Evolutionary conservation across 2,113 vertebrate genomes (phyloP).

Genomic region (Hyla sarda): DNA sequence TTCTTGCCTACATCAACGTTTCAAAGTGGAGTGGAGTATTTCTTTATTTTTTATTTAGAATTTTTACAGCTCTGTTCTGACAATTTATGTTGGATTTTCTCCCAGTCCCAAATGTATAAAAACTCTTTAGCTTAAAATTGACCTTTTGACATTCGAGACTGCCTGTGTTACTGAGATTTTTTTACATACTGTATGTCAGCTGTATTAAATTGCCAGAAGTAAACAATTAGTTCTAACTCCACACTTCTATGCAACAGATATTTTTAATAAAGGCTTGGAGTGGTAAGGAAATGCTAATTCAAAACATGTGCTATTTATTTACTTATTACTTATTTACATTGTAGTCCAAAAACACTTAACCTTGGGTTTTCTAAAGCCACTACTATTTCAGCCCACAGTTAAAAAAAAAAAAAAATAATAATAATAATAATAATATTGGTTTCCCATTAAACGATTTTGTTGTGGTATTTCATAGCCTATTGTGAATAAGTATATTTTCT

Average conservation of each 20-base stretch:
- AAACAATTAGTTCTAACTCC: slow-evolving; percentile 29
- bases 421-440: too few relatives aligned
- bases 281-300: neutral
- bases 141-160: slow-evolving; percentile 47
- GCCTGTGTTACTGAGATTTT: slow-evolving; percentile 22
- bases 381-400: neutral
- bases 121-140: slow-evolving; percentile 47
- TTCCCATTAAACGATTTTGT: neutral
- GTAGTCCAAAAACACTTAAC: neutral
- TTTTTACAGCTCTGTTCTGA: slow-evolving; percentile 51
- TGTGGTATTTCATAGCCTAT: neutral
- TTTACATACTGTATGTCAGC: slow-evolving; percentile 20
- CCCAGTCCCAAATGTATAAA: slow-evolving; percentile 44
- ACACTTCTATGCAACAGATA: slow-evolving; percentile 17
- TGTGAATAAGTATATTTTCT: neutral
- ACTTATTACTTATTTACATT: neutral
- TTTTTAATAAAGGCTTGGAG: neutral
- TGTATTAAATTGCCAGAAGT: slow-evolving; percentile 24
- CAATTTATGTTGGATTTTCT: slow-evolving; percentile 58
- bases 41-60: slow-evolving; percentile 31
- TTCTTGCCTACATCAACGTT: slow-evolving; percentile 55
- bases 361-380: neutral
- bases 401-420: too few relatives aligned
- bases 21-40: slow-evolving; percentile 20
- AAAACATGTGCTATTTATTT: neutral